Percentiles rank a stretch among this genome's conserved stretches.
Conservation (phyloP, 2,888 invertebrate species). For the Polyommatus iphigenia region DNA sequence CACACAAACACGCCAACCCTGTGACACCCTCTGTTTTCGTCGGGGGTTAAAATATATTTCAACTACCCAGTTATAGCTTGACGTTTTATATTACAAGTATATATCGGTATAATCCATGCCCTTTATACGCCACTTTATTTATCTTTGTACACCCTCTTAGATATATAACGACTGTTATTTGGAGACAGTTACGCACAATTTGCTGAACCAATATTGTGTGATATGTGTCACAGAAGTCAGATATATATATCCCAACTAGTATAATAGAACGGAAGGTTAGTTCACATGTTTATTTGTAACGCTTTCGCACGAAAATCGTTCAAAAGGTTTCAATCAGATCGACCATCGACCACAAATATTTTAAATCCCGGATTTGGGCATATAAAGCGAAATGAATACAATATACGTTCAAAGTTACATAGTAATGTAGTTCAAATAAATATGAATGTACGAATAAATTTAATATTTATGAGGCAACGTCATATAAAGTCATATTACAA, state of each 20-base stretch:
- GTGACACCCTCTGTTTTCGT: too few species aligned
- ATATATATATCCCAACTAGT: too few species aligned
- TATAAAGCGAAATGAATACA: background rate
- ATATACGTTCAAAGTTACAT: background rate
- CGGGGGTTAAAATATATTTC: background rate
- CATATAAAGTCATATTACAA: background rate
- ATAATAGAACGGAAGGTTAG: too few species aligned
- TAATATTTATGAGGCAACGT: background rate
- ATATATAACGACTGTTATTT: background rate
- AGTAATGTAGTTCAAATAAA: background rate
- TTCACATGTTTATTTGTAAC: background rate
- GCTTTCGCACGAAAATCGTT: too few species aligned
- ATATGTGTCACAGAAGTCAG: background rate
- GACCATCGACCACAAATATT: background rate
- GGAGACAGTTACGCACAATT: background rate
- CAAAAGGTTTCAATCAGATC: background rate
- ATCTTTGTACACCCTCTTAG: constrained; percentile 5
- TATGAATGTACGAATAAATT: background rate
- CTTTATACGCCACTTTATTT: background rate
- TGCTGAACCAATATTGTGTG: constrained; percentile 6
- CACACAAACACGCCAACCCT: too few species aligned
- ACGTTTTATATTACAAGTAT: background rate
- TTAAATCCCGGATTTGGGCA: background rate
- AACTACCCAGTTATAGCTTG: background rate
- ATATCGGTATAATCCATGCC: background rate